A percentile compares a stretch with the other conserved stretches of the same genome.
phyloP scores from a whole-genome alignment of 2,113 vertebrate genomes.

The Hemichromis elongatus region DNA sequence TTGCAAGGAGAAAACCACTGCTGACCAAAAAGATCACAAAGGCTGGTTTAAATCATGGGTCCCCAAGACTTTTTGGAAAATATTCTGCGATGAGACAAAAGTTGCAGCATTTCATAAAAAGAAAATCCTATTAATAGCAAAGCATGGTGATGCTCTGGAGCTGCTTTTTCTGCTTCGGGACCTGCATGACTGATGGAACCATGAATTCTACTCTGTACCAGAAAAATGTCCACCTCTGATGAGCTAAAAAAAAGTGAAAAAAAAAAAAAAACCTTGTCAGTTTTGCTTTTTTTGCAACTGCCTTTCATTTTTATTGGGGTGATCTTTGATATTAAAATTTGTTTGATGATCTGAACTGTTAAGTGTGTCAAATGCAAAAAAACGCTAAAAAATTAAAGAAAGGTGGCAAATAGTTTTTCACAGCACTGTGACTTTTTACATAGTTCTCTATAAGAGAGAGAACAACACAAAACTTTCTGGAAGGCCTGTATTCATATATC shows the following conservation, averaged over 20 bases:
- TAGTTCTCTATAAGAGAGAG: neutral
- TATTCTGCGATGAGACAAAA: neutral
- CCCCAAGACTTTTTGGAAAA: neutral
- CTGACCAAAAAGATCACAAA: neutral
- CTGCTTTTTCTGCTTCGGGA: accelerated
- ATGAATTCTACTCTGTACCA: neutral
- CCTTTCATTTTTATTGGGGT: neutral
- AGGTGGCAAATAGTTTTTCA: neutral
- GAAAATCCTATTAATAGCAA: neutral
- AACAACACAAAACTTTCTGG: neutral
- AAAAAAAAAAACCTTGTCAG: neutral
- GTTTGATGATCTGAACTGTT: neutral
- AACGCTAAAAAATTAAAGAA: neutral
- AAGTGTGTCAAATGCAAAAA: neutral
- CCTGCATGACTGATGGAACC: neutral
- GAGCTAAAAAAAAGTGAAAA: neutral
- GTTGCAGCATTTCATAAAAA: neutral
- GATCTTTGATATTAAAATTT: neutral
- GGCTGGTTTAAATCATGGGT: neutral
- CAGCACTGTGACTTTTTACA: neutral
- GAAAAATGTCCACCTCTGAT: neutral
- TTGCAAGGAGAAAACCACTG: neutral
- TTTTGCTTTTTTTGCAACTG: accelerated
- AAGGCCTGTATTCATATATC: neutral
- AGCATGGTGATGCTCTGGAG: neutral